A percentile compares a stretch with the other conserved stretches of the same genome.
These are phyloP conservation scores for Julus scandinavius DNA, from an alignment of 2,888 invertebrate species.

Conservation along the genomic window DNA sequence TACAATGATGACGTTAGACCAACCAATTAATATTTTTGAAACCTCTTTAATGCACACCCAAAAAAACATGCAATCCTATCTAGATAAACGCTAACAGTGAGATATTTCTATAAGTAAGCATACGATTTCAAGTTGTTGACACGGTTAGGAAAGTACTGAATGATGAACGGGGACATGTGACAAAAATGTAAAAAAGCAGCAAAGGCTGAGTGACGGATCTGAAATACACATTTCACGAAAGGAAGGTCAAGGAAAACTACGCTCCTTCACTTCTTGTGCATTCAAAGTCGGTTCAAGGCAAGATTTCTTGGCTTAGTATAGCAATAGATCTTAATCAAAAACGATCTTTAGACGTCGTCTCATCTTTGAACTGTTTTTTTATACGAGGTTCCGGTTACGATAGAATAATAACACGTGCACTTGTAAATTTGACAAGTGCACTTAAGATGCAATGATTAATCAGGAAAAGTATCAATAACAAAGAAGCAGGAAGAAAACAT, in stretches of 20 bases:
- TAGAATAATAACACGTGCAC: not conserved
- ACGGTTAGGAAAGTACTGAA: not conserved
- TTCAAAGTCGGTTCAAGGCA: conserved; percentile 26
- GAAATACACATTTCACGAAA: not conserved
- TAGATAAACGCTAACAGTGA: not conserved
- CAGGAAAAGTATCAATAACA: conserved; percentile 7
- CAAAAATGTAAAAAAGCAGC: not conserved
- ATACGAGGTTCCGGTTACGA: not conserved
- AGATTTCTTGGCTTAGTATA: not conserved
- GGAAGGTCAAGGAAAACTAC: conserved; percentile 1
- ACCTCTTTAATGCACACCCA: not conserved
- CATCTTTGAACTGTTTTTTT: not conserved
- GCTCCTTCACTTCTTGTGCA: not conserved
- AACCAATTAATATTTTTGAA: not conserved
- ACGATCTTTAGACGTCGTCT: not conserved
- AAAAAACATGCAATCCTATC: not conserved
- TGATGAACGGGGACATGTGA: not conserved
- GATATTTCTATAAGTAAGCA: not conserved
- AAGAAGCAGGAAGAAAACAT: conserved; percentile 13
- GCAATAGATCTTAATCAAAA: conserved; percentile 13
- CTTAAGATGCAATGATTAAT: conserved; percentile 25
- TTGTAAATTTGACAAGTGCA: conserved; percentile 1
- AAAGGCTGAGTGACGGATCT: not conserved
- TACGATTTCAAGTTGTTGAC: not conserved
- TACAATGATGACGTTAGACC: not conserved